Evolutionary conservation across 2,888 invertebrate species (phyloP).

Genomic region (Melitaea athalia): DNA sequence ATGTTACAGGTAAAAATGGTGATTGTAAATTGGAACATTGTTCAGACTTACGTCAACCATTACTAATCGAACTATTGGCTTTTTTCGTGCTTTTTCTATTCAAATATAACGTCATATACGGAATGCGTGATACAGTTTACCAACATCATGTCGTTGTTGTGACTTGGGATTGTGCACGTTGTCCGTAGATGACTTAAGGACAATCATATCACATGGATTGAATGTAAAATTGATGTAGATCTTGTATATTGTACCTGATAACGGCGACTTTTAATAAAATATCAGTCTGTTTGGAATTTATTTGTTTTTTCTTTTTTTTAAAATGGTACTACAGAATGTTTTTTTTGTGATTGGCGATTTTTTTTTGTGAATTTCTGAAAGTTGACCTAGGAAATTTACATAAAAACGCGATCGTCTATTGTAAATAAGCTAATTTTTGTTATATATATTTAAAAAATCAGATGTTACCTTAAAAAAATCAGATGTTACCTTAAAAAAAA

Average conservation of each 20-base stretch:
- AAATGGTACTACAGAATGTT: no score
- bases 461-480: no score
- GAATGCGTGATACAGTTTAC: no score
- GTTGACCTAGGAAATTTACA: no score
- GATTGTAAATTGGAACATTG: not conserved
- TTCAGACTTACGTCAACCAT: not conserved
- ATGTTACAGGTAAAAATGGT: not conserved
- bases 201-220: slow-evolving; percentile 15
- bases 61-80: not conserved
- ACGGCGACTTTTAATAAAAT: slow-evolving; percentile 28
- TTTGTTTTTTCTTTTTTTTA: not conserved
- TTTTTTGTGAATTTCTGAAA: no score
- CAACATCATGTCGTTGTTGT: no score
- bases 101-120: not conserved
- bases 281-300: slow-evolving; percentile 26
- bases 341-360: no score
- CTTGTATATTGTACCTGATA: slow-evolving; percentile 29
- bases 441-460: no score
- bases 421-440: no score
- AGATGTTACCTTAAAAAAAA: no score
- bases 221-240: slow-evolving; percentile 23
- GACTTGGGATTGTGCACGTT: not conserved
- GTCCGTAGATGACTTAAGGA: slow-evolving; percentile 1
- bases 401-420: no score
- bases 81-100: slow-evolving; percentile 1